Conservation (phyloP, 2,113 vertebrate species). For the Halcyon malimbica region DNA sequence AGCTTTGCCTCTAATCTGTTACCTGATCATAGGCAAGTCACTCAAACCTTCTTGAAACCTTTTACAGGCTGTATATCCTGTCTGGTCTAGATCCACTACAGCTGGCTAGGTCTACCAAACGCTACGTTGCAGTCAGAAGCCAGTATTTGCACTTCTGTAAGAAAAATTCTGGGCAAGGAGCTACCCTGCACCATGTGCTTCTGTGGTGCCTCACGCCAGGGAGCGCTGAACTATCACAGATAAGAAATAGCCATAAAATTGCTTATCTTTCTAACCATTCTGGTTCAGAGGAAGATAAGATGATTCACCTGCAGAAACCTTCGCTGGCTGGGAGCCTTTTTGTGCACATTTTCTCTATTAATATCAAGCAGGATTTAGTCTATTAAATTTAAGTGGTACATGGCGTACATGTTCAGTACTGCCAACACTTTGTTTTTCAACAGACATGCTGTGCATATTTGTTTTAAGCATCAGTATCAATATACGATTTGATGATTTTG, state of each 20-base stretch:
- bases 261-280: constrained; percentile 4
- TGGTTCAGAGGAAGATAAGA: constrained; percentile 18
- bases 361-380: constrained; percentile 14
- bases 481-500: not conserved
- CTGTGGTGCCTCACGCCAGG: not conserved
- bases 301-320: constrained; percentile 13
- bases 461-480: not conserved
- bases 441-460: not conserved
- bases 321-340: not conserved
- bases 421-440: not conserved
- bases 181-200: not conserved
- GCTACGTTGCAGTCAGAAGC: not conserved
- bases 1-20: not conserved
- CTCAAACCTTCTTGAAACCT: not conserved
- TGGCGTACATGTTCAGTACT: not conserved
- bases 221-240: constrained; percentile 8
- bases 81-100: not conserved
- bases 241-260: constrained; percentile 1
- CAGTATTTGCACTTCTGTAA: not conserved
- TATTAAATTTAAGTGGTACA: constrained; percentile 34
- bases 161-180: constrained; percentile 37
- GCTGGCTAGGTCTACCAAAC: constrained; percentile 9
- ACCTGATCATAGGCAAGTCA: not conserved
- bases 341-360: constrained; percentile 4
- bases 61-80: not conserved